phyloP scores from a whole-genome alignment of 2,113 vertebrate genomes.

The Tachysurus fulvidraco region DNA sequence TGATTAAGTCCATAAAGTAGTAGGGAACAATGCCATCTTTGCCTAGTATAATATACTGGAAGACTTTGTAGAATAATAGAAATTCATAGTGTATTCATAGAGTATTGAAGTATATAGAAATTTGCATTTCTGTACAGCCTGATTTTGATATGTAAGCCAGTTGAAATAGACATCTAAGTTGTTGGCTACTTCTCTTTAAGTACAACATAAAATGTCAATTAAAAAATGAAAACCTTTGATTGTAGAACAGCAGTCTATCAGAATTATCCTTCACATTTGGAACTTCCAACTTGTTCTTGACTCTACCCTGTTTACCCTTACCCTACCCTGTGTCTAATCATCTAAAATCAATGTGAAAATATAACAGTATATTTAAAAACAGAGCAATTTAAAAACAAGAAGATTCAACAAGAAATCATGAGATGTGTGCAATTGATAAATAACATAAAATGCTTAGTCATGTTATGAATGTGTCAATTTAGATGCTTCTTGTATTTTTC shows the following conservation, averaged over 20 bases:
- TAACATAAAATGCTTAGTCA: slow-evolving; percentile 64
- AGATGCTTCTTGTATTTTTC: slow-evolving; percentile 99
- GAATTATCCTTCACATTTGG: slow-evolving; percentile 88
- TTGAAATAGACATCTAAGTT: slow-evolving; percentile 72
- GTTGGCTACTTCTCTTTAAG: slow-evolving; percentile 82
- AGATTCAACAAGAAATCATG: neutral
- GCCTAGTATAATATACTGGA: neutral
- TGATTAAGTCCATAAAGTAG: neutral
- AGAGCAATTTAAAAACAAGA: neutral
- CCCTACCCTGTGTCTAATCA: too few relatives aligned
- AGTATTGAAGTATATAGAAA: slow-evolving; percentile 88
- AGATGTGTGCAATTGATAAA: slow-evolving; percentile 68
- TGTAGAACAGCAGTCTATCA: slow-evolving; percentile 86
- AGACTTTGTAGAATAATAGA: slow-evolving; percentile 74
- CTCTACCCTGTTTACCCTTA: slow-evolving; percentile 92
- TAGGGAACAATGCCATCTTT: neutral
- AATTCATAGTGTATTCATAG: slow-evolving; percentile 69
- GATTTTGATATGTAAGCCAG: slow-evolving; percentile 58
- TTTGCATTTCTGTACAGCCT: slow-evolving; percentile 87
- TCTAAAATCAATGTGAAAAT: slow-evolving; percentile 65
- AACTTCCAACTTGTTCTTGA: slow-evolving; percentile 88
- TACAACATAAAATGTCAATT: slow-evolving; percentile 87
- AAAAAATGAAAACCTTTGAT: slow-evolving; percentile 71
- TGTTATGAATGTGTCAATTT: slow-evolving; percentile 97
- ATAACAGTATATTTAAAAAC: slow-evolving; percentile 64